phyloP scores from a whole-genome alignment of 2,113 vertebrate species.

The Clarias magur region DNA sequence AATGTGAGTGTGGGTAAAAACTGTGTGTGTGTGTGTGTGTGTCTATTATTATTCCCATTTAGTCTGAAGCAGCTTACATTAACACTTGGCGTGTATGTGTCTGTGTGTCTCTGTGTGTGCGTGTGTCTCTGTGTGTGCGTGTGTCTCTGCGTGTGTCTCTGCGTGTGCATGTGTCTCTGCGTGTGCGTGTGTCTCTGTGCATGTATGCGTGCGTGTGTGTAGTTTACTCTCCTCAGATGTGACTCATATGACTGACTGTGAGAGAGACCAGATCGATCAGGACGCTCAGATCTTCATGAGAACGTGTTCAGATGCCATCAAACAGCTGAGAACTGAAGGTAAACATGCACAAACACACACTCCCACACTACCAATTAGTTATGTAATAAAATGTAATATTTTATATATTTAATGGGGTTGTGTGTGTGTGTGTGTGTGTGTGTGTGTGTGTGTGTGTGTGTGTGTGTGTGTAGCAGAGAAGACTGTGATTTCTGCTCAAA shows the following conservation, averaged over 20 bases:
- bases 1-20: conserved; percentile 10
- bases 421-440: conserved; percentile 19
- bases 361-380: neutral
- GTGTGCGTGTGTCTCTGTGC: neutral
- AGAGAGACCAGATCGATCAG: conserved; percentile 96
- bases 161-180: too few species aligned
- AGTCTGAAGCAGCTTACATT: neutral
- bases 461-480: conserved; percentile 75
- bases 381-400: neutral
- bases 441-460: neutral
- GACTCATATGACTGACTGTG: conserved; percentile 88
- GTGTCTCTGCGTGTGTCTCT: too few species aligned
- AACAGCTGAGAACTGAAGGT: conserved; percentile 87
- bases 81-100: conserved; percentile 39
- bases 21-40: neutral
- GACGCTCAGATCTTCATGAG: conserved; percentile 96
- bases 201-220: conserved; percentile 21
- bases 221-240: conserved; percentile 88
- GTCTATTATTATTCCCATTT: neutral
- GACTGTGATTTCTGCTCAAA: conserved; percentile 79
- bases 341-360: conserved; percentile 9
- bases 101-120: neutral
- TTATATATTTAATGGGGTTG: neutral
- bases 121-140: too few species aligned
- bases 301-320: conserved; percentile 92